Base-by-base conservation (phyloP, 2,888 invertebrate genomes). In the Rhingia campestris region DNA sequence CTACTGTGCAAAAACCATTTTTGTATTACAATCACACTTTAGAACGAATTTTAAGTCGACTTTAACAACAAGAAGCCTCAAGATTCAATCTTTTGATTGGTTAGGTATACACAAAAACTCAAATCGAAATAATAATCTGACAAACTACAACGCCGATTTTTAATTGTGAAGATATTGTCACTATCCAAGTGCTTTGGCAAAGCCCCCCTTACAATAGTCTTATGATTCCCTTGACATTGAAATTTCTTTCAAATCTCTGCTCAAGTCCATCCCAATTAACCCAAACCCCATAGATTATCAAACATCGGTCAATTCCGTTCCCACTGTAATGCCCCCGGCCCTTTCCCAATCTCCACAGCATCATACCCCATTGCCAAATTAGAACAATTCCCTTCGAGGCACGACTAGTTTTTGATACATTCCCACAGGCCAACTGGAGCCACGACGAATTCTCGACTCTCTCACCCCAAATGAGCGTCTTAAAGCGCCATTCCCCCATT, bases 401-500 rank as follows among this genome's bases (percentile, higher is more conserved):
- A 77, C 77, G 82, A 82, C 72, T 64, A 41, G 61, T 59, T 74
- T 63, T 41, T 14, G 61, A 2, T 59, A 32, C 35, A 54, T 82
- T 82, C 82, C 82, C 82, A 82, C 77, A 73, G 82, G 82, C 73
- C 56, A 56, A 53, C 67, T 64, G 82, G 77, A 81, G 81, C 76
- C 81, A 59, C 9, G 35, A 12, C 33, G 30, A 6, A n/a, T 6
- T 4, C 47, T 14, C 45, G 32, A 1, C 0, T 32, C 7, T 43
- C 47, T 9, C 9, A 9, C 4, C 1, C 10, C 9, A 14, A 33
- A 7, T 67, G 66, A 56, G 47, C 41, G 49, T 63, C 45, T 43
- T 30, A 45, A 35, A 84, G 80, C 80, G 80, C 74, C 84, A 75
- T 84, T 32, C 64, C 75, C 80, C 75, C 80, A 70, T 84, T 80